Base-by-base conservation (phyloP, 2,113 vertebrate genomes). In the Ahaetulla prasina region DNA sequence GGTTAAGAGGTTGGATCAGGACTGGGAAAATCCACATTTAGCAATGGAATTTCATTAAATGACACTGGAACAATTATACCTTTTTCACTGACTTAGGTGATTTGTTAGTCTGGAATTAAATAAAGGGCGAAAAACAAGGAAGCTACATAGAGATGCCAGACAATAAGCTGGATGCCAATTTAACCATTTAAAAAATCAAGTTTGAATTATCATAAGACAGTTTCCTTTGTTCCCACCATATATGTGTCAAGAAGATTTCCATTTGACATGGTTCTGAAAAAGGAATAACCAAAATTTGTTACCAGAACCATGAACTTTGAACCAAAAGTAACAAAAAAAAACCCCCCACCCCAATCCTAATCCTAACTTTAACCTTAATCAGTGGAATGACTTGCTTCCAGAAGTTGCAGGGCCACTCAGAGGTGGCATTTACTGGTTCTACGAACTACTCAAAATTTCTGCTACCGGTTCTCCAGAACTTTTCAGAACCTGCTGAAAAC, bases 281-380 rank as follows among this genome's bases (percentile, higher is more conserved):
- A 55, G 90, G 20, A 93, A 35, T 52, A 91, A 90, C 18, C 18
- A 80, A 43, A 39, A 85, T 90, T 92, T 93, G 90, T 49, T 60
- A 27, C 25, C 57, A 11, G 27, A 94, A n/a, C 52, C 80, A 54
- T 90, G 0, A 0, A 91, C 90, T 49, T 74, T 30, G 52, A 43
- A 39, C 49, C 93, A 95, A 92, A 95, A 89, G 50, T 94, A 93
- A 35, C 30, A 30, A 25, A n/a, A n/a, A n/a, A n/a, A n/a, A 54
- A 18, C 16, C 7, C 54, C 2, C 8, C 55, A 0, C 23, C 23
- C 2, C 20, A 54, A 20, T 10, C 23, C 55, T 9, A 57, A 57
- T 2, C 8, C 23, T 57, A 57, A 27, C 55, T 22, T 23, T 23
- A 23, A 55, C 22, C 54, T 57, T 57, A 57, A 57, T 57, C 55